phyloP scores from a whole-genome alignment of 35 echinoderm and acorn worm species.

The Heliocidaris erythrogramma region DNA sequence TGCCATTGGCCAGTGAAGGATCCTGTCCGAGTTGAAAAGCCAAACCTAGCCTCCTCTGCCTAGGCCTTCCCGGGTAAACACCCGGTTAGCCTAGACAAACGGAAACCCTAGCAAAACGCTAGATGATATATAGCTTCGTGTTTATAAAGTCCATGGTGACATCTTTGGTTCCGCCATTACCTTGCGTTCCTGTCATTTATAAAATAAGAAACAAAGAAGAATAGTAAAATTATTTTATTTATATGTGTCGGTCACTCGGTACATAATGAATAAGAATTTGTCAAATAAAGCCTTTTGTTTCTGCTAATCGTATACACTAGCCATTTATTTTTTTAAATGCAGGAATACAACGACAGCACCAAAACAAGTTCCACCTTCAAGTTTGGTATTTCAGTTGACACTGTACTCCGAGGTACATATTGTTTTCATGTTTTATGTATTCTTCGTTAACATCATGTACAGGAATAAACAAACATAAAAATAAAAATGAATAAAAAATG shows the following conservation, averaged over 20 bases:
- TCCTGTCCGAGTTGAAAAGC: not conserved
- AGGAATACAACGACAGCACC: too few relatives aligned
- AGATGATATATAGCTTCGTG: not conserved
- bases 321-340: too few relatives aligned
- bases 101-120: constrained; percentile 31
- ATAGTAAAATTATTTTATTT: not conserved
- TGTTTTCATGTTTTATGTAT: too few relatives aligned
- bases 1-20: constrained; percentile 36
- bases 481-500: too few relatives aligned
- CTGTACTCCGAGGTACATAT: too few relatives aligned
- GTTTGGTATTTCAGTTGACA: too few relatives aligned
- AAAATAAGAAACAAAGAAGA: not conserved
- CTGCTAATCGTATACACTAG: too few relatives aligned
- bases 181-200: not conserved
- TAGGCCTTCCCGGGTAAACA: constrained; percentile 46
- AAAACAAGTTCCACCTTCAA: too few relatives aligned
- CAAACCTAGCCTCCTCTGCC: not conserved
- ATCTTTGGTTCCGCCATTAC: not conserved
- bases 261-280: not conserved
- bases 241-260: not conserved
- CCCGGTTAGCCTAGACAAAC: constrained; percentile 46
- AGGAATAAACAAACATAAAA: too few relatives aligned
- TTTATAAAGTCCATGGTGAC: not conserved
- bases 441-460: too few relatives aligned
- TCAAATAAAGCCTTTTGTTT: not conserved